phyloP scores from a whole-genome alignment of 2,797 vertebrate genomes.

The Phoebastria nigripes region DNA sequence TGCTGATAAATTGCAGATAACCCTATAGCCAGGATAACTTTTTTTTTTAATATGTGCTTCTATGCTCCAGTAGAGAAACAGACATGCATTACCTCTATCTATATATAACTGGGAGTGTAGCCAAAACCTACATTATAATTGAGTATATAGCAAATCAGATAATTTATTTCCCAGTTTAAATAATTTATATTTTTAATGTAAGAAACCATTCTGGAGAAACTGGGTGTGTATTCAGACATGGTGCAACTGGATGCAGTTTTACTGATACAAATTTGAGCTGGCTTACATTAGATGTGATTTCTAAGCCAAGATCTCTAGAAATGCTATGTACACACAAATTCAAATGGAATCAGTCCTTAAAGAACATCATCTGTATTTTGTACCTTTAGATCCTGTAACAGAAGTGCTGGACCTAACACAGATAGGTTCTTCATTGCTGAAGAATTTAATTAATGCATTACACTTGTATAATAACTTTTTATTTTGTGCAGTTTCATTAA shows the following conservation, averaged over 20 bases:
- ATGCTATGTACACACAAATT: background rate
- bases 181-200: background rate
- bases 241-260: background rate
- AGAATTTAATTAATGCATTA: constrained; percentile 14
- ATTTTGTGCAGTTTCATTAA: background rate
- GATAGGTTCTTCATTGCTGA: background rate
- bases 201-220: background rate
- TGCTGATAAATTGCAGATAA: background rate
- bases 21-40: background rate
- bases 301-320: background rate
- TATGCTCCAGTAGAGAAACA: background rate
- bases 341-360: background rate
- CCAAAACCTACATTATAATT: background rate
- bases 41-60: background rate
- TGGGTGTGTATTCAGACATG: background rate
- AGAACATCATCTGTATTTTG: background rate
- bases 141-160: background rate
- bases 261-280: background rate
- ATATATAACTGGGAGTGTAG: background rate
- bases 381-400: background rate
- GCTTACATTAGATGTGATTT: background rate
- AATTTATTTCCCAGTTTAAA: background rate
- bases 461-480: background rate
- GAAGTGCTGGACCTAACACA: background rate
- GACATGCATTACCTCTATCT: background rate